Evolutionary conservation across 2,113 vertebrate genomes (phyloP), one percentile per base, ranked within the genome.

Genomic region (Anolis sagrei): DNA sequence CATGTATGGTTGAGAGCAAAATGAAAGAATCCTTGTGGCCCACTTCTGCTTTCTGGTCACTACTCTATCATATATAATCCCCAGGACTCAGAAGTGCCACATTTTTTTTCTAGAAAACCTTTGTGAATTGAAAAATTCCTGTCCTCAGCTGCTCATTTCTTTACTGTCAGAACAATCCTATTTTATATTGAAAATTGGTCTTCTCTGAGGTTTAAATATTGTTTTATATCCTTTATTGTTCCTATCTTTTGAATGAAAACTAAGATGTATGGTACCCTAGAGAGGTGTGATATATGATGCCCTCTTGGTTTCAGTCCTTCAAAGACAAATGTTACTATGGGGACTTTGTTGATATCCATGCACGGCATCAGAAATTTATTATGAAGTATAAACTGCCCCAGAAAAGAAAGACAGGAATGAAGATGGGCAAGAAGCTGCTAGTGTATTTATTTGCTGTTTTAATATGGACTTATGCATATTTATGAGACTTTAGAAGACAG

Each of bases 201-300:
- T 94, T 94, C 79, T 95, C 90, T 93, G 89, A 96, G 90, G 92
- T 87, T 95, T 95, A 95, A 95, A 94, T 95, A 94, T 93, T 94
- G 86, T 94, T 96, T 95, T 95, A 94, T 93, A 82, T 75, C 91
- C 92, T 94, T 95, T 92, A 93, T 87, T 64, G 82, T 92, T 95
- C 94, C 89, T 93, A 79, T 91, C 94, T 92, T 96, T 85, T 89
- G 91, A 94, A 91, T 94, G 93, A 94, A 96, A 96, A 94, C 90
- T 92, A 93, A 95, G 93, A 95, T 95, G 95, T 95, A 95, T 92
- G 90, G 94, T 94, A 91, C 93, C 93, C 92, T 29, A 19, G 93
- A 94, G 94, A 95, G 94, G 93, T 90, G 91, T 44, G 39, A 44
- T 44, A 44, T 44, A 44, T 44, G 39, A 44, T 44, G 39, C 39